Percentiles rank a stretch among this genome's conserved stretches.
Evolutionary conservation across 2,797 vertebrate species (phyloP).

Genomic region (Malurus leucopterus): DNA sequence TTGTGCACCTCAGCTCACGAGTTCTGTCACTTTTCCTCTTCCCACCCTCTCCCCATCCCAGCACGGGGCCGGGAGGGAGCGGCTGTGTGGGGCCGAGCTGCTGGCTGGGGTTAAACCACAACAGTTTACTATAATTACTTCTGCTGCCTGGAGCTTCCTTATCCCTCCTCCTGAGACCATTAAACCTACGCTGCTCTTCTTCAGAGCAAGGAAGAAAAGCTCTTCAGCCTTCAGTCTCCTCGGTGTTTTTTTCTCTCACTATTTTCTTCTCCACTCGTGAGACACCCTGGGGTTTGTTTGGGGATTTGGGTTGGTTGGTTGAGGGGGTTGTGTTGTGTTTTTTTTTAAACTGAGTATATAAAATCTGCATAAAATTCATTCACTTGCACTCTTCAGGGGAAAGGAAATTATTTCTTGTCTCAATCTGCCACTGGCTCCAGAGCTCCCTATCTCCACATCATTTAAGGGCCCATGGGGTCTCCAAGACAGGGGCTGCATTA

Average conservation of each 20-base stretch:
- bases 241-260: conserved; percentile 13
- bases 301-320: background rate
- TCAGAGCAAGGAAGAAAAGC: conserved; percentile 23
- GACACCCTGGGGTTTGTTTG: background rate
- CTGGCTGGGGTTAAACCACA: conserved; percentile 2
- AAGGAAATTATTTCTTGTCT: background rate
- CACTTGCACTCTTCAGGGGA: background rate
- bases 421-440: background rate
- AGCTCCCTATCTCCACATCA: background rate
- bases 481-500: background rate
- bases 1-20: rapidly evolving
- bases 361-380: background rate
- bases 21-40: background rate
- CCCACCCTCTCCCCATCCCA: background rate
- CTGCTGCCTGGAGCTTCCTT: conserved; percentile 12
- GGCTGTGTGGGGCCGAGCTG: background rate
- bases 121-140: conserved; percentile 31
- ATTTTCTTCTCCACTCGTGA: background rate
- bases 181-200: conserved; percentile 7
- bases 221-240: background rate
- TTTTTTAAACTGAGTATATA: background rate
- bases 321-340: background rate
- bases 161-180: conserved; percentile 31
- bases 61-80: background rate
- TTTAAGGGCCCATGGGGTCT: background rate